These are phyloP conservation scores for Eucidaris tribuloides DNA, from an alignment of 35 echinoderm and acorn worm species.

Conservation along the genomic window DNA sequence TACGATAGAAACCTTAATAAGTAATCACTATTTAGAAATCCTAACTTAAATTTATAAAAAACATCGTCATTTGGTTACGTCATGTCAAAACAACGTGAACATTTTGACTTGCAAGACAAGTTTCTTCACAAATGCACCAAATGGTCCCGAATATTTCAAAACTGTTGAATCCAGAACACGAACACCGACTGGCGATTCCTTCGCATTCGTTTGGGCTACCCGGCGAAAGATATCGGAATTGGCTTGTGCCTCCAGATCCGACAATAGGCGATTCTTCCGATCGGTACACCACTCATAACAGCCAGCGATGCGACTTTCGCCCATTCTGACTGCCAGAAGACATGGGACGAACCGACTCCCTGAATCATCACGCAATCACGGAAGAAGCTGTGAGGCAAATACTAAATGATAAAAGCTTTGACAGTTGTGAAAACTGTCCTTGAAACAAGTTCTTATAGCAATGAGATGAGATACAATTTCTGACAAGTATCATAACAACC, in stretches of 20 bases:
- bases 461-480: too few relatives aligned
- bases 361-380: constrained; percentile 62
- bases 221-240: constrained; percentile 91
- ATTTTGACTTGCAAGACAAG: constrained; percentile 57
- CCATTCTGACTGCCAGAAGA: constrained; percentile 80
- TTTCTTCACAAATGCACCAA: constrained; percentile 88
- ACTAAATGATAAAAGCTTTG: too few relatives aligned
- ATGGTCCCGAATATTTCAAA: constrained; percentile 93
- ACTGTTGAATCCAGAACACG: constrained; percentile 77
- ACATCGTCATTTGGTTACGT: too few relatives aligned
- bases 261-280: constrained; percentile 82
- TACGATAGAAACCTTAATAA: too few relatives aligned
- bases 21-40: too few relatives aligned
- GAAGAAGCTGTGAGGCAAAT: constrained; percentile 77
- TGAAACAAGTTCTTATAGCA: too few relatives aligned
- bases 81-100: too few relatives aligned
- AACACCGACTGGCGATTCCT: constrained; percentile 91
- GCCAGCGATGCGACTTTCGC: constrained; percentile 90
- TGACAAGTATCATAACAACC: too few relatives aligned
- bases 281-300: constrained; percentile 94
- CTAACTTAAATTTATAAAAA: too few relatives aligned
- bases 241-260: constrained; percentile 88
- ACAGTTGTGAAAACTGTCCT: too few relatives aligned
- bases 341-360: constrained; percentile 82
- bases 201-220: constrained; percentile 75